Evolutionary conservation across 2,888 invertebrate species (phyloP).

Genomic region (Leucoptera coffeella): DNA sequence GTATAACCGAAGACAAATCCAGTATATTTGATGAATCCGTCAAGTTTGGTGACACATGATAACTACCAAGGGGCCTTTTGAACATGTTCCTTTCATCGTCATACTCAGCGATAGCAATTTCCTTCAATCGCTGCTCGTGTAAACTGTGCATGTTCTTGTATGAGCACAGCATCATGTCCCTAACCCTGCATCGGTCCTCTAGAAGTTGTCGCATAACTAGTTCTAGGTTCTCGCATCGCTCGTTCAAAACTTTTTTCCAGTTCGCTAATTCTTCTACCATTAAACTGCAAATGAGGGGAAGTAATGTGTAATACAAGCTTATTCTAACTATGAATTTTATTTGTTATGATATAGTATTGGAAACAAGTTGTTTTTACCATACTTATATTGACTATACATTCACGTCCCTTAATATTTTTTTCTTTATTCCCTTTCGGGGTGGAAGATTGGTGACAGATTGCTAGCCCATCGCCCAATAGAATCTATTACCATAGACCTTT

Average conservation of each 20-base stretch:
- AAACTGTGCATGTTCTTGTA: conserved; percentile 54
- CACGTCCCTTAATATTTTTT: too few relatives aligned
- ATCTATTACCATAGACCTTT: too few relatives aligned
- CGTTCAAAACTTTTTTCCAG: conserved; percentile 75
- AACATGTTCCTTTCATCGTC: conserved; percentile 23
- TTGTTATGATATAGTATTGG: too few relatives aligned
- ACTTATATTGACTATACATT: too few relatives aligned
- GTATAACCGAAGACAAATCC: conserved; percentile 57
- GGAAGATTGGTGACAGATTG: too few relatives aligned
- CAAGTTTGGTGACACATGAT: conserved; percentile 35
- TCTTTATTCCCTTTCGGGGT: too few relatives aligned
- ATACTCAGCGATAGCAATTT: conserved; percentile 34
- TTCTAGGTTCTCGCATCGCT: conserved; percentile 63
- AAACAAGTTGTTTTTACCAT: too few relatives aligned
- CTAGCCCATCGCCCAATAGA: too few relatives aligned
- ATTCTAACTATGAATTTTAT: too few relatives aligned
- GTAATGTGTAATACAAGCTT: too few relatives aligned
- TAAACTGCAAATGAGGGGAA: conserved; percentile 53
- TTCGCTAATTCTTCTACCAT: conserved; percentile 89
- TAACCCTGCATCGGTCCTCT: conserved; percentile 61
- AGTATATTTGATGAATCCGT: conserved; percentile 56
- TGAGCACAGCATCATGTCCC: conserved; percentile 58
- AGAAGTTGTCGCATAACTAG: conserved; percentile 62
- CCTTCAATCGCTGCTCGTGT: conserved; percentile 40
- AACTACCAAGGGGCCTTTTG: conserved; percentile 40